Evolutionary conservation across 2,888 invertebrate species (phyloP).

Genomic region (Hirtodrosophila duncani): DNA sequence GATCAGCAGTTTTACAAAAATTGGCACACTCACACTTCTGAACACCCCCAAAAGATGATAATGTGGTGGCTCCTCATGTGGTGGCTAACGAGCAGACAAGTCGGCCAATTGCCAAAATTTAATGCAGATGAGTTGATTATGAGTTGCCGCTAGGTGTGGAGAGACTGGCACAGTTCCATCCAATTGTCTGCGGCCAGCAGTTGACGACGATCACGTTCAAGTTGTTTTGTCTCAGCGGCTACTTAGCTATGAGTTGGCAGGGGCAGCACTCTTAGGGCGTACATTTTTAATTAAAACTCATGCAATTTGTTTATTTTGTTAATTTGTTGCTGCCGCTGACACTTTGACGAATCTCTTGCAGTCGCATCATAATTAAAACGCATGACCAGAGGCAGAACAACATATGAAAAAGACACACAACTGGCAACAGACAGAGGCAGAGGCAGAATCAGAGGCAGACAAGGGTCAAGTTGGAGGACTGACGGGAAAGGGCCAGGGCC

Average conservation of each 20-base stretch:
- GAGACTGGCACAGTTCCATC: constrained; percentile 28
- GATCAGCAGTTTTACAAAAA: not conserved
- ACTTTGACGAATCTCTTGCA: constrained; percentile 63
- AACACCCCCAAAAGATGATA: constrained; percentile 57
- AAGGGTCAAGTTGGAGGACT: constrained; percentile 66
- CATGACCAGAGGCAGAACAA: constrained; percentile 45
- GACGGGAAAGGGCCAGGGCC: not conserved
- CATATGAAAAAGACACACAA: not conserved
- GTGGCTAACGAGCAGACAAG: constrained; percentile 56
- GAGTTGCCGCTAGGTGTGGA: constrained; percentile 35
- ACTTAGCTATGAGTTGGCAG: constrained; percentile 20
- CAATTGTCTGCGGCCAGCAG: constrained; percentile 8
- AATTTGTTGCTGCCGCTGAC: constrained; percentile 57
- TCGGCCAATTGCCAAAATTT: constrained; percentile 67
- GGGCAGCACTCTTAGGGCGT: constrained; percentile 1
- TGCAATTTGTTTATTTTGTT: constrained; percentile 65
- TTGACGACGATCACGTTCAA: constrained; percentile 41
- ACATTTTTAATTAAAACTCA: constrained; percentile 56
- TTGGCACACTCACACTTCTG: not conserved
- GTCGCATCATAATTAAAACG: constrained; percentile 73
- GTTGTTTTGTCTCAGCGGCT: constrained; percentile 21
- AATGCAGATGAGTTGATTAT: constrained; percentile 68
- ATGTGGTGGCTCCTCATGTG: constrained; percentile 52
- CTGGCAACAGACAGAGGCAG: constrained; percentile 6
- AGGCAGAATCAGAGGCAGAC: no score